Base-by-base conservation (phyloP, 2,113 vertebrate species). In the Calcarius ornatus region DNA sequence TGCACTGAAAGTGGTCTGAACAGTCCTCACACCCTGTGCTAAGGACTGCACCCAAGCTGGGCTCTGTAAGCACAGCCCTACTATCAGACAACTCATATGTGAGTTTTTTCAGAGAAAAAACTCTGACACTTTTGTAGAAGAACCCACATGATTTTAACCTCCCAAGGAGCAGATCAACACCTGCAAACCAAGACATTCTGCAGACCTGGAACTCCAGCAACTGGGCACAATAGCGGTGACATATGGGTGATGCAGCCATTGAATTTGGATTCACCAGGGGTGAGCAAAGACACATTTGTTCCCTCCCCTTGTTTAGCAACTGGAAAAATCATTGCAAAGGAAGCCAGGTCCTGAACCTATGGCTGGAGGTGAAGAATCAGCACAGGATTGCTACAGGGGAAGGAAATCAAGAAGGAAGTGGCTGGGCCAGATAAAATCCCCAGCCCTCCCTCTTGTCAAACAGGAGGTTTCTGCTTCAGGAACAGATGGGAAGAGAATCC, bases 401-500 rank as follows among this genome's bases (percentile, higher is more conserved):
- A 92, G 79, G 88, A 94, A 80, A 73, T 40, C 68, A 51, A 45
- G 70, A 63, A 77, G 83, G 70, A 95, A 96, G 95, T 12, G 69
- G 50, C 38, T 72, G 61, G 71, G 45, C n/a, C 38, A 81, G 64
- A 91, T 56, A 59, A 86, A 90, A 86, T 50, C 65, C 86, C 37
- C 70, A 66, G 79, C 47, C 25, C 21, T 60, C 68, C 6, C 45
- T 51, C 47, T 83, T 61, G 66, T 85, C 85, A 68, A 95, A 89
- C 42, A 95, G 76, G 43, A 72, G 4, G 1, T 37, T 75, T 94
- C 69, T 82, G 54, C 81, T 88, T 64, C 80, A 81, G 66, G 54
- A 94, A 90, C 73, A 79, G 80, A 95, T 51, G 79, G 88, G n/a
- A 68, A 72, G 84, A 91, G 82, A 86, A 84, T 80, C n/a, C 28